Percentiles rank a stretch among this genome's conserved stretches.
phyloP scores from a whole-genome alignment of 2,888 invertebrate species.

The Rhamphomyia laevipes region DNA sequence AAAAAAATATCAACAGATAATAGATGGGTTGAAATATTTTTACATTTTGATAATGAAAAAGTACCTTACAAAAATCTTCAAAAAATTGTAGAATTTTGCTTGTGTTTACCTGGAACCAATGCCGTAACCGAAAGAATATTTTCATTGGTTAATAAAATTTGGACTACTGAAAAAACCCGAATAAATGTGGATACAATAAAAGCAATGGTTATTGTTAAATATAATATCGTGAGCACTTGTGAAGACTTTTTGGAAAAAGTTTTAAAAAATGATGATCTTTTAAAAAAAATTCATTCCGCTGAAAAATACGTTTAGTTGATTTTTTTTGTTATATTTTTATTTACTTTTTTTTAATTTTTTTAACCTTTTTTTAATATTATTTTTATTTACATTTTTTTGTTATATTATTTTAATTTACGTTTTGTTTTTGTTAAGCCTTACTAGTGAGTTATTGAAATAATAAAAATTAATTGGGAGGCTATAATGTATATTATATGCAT shows the following conservation, averaged over 20 bases:
- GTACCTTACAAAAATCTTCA: not conserved
- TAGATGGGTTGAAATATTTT: not conserved
- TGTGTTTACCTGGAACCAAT: too few species aligned
- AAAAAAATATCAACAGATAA: not conserved
- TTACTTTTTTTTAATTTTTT: too few species aligned
- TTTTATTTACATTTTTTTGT: too few species aligned
- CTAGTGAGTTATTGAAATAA: too few species aligned
- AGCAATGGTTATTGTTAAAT: slow-evolving; percentile 3
- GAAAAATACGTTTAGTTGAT: not conserved
- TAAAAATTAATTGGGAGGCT: too few species aligned
- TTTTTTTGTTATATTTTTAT: not conserved
- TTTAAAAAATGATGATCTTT: not conserved
- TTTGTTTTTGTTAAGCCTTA: too few species aligned
- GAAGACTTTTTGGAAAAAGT: not conserved
- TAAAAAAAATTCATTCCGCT: not conserved
- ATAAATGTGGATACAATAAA: slow-evolving; percentile 3
- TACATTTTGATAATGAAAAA: not conserved
- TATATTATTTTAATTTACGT: too few species aligned
- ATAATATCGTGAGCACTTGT: not conserved
- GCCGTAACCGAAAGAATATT: too few species aligned
- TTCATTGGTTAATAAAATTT: slow-evolving; percentile 1
- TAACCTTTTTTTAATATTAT: too few species aligned
- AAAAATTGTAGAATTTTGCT: slow-evolving; percentile 3
- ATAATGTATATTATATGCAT: too few species aligned
- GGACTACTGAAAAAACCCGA: slow-evolving; percentile 4